Base-by-base conservation (phyloP, 2,113 vertebrate genomes). In the Trematocara unimaculatum region DNA sequence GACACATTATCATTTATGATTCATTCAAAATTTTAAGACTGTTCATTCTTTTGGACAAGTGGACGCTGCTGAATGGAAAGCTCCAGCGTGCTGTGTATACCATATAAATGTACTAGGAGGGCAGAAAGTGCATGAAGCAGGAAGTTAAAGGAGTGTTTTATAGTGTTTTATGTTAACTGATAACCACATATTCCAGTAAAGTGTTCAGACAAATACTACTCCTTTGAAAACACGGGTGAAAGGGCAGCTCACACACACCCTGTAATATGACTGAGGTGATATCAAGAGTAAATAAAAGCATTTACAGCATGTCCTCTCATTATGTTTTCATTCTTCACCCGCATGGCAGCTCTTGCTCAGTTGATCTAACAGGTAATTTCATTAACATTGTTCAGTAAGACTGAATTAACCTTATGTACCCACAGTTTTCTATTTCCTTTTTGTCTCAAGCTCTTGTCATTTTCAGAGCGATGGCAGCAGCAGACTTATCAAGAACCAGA, bases 371-470 rank as follows among this genome's bases (percentile, higher is more conserved):
- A 26, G 67, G 38, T 72, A 72, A 72, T 23, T 0, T 42, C n/a
- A 45, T 23, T 45, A 45, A 26, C 2, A 9, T 23, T 72, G 38
- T 45, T 26, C 67, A 15, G 13, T 72, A 70, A 70, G 67, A 26
- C 67, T 6, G 7, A 4, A 0, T 42, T 0, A 60, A 33, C 15
- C 0, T 40, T 20, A 0, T 72, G 10, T 6, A 70, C 29, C 56
- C 56, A 60, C 26, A 60, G 2, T 18, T 33, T 60, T 20, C 12
- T 40, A 0, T 42, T 42, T 14, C n/a, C 33, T 42, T 42, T 8
- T 45, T 72, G 38, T 33, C 3, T 60, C 56, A 2, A 18, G 56
- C 56, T 18, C 29, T 33, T 60, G 14, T 10, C 29, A 45, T 72
- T 45, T 45, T 70, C 4, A 70, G 56, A 60, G 56, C 2, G 0